A percentile compares a stretch with the other conserved stretches of the same genome.
phyloP scores from a whole-genome alignment of 2,888 invertebrate genomes.

The Monoplex corrugatus region DNA sequence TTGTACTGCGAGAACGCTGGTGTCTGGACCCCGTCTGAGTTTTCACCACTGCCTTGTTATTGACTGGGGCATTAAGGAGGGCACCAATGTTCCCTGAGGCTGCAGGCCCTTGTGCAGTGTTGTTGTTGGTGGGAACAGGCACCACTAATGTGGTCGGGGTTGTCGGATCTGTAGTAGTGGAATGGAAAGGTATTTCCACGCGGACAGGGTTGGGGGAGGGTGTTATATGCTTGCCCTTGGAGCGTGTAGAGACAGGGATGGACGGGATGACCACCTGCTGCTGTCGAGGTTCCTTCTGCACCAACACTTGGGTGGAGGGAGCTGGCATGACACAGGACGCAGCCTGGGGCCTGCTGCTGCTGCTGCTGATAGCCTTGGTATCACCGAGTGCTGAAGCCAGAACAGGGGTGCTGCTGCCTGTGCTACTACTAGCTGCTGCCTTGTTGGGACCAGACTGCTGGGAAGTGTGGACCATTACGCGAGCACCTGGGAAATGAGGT shows the following conservation, averaged over 20 bases:
- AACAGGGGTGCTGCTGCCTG: slow-evolving; percentile 29
- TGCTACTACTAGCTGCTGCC: not conserved
- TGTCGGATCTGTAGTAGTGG: not conserved
- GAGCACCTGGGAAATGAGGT: not conserved
- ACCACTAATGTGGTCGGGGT: not conserved
- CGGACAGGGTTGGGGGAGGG: not conserved
- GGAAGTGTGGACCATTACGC: not conserved
- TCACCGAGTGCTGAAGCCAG: not conserved
- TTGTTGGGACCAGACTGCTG: not conserved
- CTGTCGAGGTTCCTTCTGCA: not conserved
- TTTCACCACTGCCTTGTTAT: not conserved
- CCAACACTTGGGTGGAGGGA: slow-evolving; percentile 9
- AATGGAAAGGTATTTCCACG: not conserved
- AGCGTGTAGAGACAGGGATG: not conserved
- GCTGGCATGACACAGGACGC: not conserved
- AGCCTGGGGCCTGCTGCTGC: slow-evolving; percentile 3
- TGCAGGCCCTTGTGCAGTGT: not conserved
- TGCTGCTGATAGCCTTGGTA: not conserved
- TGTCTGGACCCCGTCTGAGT: too few species aligned
- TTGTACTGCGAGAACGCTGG: not conserved
- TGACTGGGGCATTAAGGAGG: not conserved
- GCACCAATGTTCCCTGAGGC: not conserved
- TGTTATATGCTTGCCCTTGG: not conserved
- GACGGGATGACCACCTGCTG: slow-evolving; percentile 23
- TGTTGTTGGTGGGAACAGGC: not conserved